phyloP scores from a whole-genome alignment of 64 coral and sea anemone genomes.

The Stichodactyla helianthus region DNA sequence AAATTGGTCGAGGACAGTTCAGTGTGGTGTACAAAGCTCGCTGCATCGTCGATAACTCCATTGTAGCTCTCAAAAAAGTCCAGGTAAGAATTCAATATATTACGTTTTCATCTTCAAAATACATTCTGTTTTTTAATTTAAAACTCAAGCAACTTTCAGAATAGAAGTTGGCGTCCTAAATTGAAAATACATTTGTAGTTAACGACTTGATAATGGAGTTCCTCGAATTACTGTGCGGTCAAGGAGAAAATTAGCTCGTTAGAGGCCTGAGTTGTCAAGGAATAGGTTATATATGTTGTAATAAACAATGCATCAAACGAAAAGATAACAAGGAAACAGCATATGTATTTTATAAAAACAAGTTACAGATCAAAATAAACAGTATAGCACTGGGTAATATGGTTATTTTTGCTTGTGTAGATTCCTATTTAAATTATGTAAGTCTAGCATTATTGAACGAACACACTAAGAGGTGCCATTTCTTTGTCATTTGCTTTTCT shows the following conservation, averaged over 20 bases:
- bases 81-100: conserved; percentile 55
- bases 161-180: not conserved
- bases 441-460: not conserved
- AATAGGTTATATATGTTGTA: not conserved
- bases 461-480: too few relatives aligned
- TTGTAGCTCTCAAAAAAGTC: conserved; percentile 91
- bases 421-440: not conserved
- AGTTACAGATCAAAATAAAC: not conserved
- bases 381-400: not conserved
- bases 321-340: not conserved
- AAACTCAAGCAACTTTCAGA: not conserved
- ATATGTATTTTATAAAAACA: not conserved
- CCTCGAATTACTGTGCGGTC: not conserved
- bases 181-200: not conserved
- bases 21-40: conserved; percentile 91
- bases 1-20: conserved; percentile 95
- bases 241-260: not conserved
- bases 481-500: too few relatives aligned
- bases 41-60: conserved; percentile 55
- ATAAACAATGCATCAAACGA: not conserved
- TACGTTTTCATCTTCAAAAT: not conserved
- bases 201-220: not conserved
- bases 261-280: not conserved
- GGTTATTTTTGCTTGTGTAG: not conserved
- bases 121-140: not conserved